Conservation (phyloP, 2,888 invertebrate species). For the Exephanes ischioxanthus region DNA sequence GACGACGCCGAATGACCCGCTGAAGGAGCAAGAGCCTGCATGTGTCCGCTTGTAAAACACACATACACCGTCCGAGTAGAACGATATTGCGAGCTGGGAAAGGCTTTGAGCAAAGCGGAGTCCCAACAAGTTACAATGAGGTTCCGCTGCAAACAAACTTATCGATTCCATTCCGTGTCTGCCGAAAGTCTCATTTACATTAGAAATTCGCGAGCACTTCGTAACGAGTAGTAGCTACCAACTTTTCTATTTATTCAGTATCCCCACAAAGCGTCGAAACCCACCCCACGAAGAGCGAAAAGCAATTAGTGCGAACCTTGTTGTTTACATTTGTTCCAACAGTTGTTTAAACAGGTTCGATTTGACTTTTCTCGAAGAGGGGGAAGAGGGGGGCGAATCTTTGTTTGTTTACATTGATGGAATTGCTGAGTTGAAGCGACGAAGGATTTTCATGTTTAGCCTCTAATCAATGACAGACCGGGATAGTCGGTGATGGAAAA, state of each 20-base stretch:
- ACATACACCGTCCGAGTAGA: not conserved
- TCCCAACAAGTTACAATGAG: not conserved
- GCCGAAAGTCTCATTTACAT: not conserved
- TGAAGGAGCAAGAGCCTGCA: not conserved
- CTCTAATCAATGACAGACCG: slow-evolving; percentile 11
- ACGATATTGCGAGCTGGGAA: not conserved
- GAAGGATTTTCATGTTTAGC: slow-evolving; percentile 3
- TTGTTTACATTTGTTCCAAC: slow-evolving; percentile 13
- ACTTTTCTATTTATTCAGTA: not conserved
- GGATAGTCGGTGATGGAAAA: slow-evolving; percentile 2
- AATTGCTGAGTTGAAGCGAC: not conserved
- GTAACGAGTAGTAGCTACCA: not conserved
- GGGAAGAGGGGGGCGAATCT: not conserved
- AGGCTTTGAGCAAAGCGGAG: not conserved
- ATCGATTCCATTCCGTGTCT: not conserved
- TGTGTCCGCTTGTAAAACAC: not conserved
- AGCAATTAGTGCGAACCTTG: slow-evolving; percentile 39
- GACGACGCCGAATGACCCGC: slow-evolving; percentile 17
- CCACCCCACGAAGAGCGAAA: slow-evolving; percentile 8
- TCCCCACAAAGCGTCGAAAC: not conserved
- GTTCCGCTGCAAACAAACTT: not conserved
- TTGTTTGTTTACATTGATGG: slow-evolving; percentile 1
- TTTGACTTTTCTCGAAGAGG: slow-evolving; percentile 8
- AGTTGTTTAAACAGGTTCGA: not conserved
- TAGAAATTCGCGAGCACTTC: slow-evolving; percentile 1